Base-by-base conservation (phyloP, 2,113 vertebrate genomes). In the Lycaon pictus region DNA sequence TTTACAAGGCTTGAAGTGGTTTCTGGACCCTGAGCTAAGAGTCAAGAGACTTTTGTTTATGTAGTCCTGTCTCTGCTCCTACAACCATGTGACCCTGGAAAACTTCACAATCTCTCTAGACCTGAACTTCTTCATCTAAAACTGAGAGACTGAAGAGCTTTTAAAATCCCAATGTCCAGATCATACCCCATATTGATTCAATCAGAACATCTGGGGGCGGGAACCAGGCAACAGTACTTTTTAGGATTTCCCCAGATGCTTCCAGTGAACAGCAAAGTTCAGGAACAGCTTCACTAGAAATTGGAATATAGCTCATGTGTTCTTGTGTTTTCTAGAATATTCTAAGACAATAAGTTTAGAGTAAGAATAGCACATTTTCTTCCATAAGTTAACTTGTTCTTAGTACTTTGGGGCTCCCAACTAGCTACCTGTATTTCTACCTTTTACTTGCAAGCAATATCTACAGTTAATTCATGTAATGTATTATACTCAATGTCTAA, bases 21-120 rank as follows among this genome's bases (percentile, higher is more conserved):
- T 88, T 95, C 96, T 97, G 60, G 63, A 92, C 11, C 43, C 63
- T 87, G 51, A 93, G 19, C 56, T 93, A 72, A 95, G 81, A 90
- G 43, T 95, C 7, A 81, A 72, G 62, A 95, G 93, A 93, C 67
- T 55, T 84, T 84, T 88, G 27, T 93, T 92, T 67, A 94, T 76
- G 93, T 71, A 82, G 82, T 87, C 29, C 23, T 96, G 17, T 92
- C 92, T 96, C 71, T 76, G 48, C 32, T 93, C 87, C 65, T 82
- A 97, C 80, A 93, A 80, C 22, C 35, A 90, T 51, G 16, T 81
- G 60, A 74, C 53, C 83, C 29, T 95, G 67, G 69, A 60, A 96
- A 86, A 95, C 62, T 35, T 37, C 35, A 89, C 29, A 58, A n/a
- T 35, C 22, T 96, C 22, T 65, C 92, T 83, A 76, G 60, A 91